Conservation (phyloP, 1,140 invertebrate genomes). For the Proctacanthus coquilletti region DNA sequence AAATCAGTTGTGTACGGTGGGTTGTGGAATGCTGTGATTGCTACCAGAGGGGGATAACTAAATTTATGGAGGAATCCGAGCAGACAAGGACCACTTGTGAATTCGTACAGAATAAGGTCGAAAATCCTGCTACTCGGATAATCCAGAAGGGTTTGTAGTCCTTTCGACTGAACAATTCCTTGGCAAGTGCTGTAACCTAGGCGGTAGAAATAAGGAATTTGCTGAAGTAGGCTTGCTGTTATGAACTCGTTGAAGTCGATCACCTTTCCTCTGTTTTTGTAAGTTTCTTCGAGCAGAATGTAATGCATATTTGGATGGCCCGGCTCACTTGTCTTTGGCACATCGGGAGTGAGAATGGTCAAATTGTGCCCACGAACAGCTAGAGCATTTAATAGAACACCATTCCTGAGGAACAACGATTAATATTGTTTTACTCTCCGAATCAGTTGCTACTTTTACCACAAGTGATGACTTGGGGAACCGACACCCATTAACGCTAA, state of each 20-base stretch:
- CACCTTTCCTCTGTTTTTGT: constrained; percentile 1
- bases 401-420: constrained; percentile 1
- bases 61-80: too few relatives aligned
- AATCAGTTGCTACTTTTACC: too few relatives aligned
- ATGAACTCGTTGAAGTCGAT: constrained; percentile 1
- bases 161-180: constrained; percentile 2
- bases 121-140: constrained; percentile 2
- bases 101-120: constrained; percentile 19
- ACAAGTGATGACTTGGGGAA: constrained; percentile 2
- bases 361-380: constrained; percentile 13
- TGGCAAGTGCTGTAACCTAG: too few relatives aligned
- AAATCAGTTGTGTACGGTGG: too few relatives aligned
- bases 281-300: constrained; percentile 4
- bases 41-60: too few relatives aligned
- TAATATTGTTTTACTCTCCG: too few relatives aligned
- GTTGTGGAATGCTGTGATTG: too few relatives aligned
- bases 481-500: constrained; percentile 1
- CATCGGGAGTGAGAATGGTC: constrained; percentile 7
- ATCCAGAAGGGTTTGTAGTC: not conserved
- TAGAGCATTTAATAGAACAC: constrained; percentile 11
- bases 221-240: too few relatives aligned
- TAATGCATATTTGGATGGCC: constrained; percentile 1
- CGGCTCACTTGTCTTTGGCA: not conserved
- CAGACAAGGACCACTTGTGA: constrained; percentile 11
- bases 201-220: too few relatives aligned